Conservation (phyloP, 2,888 invertebrate species). For the Rutpela maculata region DNA sequence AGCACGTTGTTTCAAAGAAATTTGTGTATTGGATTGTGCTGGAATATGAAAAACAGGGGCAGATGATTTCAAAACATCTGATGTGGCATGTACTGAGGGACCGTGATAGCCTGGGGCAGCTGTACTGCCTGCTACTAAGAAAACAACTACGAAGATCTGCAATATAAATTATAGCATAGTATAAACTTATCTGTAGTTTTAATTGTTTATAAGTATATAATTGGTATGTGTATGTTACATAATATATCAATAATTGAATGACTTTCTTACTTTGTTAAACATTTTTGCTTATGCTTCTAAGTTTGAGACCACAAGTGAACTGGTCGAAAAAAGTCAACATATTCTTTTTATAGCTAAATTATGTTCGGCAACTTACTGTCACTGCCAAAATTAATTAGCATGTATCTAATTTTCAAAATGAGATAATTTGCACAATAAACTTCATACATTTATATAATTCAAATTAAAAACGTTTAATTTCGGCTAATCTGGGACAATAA, state of each 20-base stretch:
- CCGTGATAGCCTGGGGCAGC: constrained; percentile 42
- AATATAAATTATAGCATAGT: not conserved
- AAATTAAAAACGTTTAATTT: not conserved
- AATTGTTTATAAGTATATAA: too few species aligned
- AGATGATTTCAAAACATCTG: not conserved
- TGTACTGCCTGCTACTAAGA: not conserved
- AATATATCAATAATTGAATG: too few species aligned
- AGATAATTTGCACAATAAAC: not conserved
- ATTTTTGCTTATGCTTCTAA: constrained; percentile 40
- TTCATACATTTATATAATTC: not conserved
- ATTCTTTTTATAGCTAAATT: constrained; percentile 47
- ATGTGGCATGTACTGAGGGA: not conserved
- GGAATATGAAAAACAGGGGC: constrained; percentile 36
- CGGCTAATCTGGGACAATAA: not conserved
- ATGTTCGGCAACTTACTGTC: not conserved
- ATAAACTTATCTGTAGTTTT: too few species aligned
- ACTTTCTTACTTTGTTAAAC: constrained; percentile 45
- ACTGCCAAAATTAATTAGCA: constrained; percentile 4
- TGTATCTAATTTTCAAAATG: not conserved
- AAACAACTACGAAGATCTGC: not conserved
- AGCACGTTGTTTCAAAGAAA: constrained; percentile 36
- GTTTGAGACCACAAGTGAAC: constrained; percentile 33
- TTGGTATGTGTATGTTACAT: too few species aligned
- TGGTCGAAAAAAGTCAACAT: constrained; percentile 45
- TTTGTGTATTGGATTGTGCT: constrained; percentile 38